Base-by-base conservation (phyloP, 92 coral and sea anemone species). In the Meandrina meandrites region DNA sequence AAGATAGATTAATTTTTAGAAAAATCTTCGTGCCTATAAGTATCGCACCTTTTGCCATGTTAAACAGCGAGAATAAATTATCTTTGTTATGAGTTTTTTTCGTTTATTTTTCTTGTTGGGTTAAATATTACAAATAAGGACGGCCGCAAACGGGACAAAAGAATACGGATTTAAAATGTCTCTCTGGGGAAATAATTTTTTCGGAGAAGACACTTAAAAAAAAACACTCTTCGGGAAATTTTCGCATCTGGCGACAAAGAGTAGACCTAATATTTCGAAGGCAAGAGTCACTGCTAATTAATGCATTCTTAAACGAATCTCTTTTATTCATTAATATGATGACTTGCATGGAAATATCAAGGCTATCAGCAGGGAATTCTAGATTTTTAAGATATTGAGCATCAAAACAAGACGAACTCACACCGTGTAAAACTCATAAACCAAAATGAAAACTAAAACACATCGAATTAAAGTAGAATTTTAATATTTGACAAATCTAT, bases 351-450 rank as follows among this genome's bases (percentile, higher is more conserved):
- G 57, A 45, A 84, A 84, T 69, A 28, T 35, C 12, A 18, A 57
- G 3, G 27, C 34, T 40, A 54, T 40, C 80, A 84, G 80, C 87
- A 32, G 80, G 79, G 72, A 83, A 72, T 81, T 16, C 7, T 35
- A 50, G 76, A 32, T 34, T 83, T 57, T 57, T 72, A 12, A 8
- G 73, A 54, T 54, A 73, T 45, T 37, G 73, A 27, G 74, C 51
- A 73, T 21, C 37, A 56, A 82, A 70, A 70, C 47, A 73, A 74
- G 35, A 40, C 68, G 73, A 84, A 17, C 32, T 53, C 86, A n/a
- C 53, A 62, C 73, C 0, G 80, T 35, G 80, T 56, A 54, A 56
- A 22, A 72, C 56, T 72, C 40, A 51, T 37, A 83, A 53, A 73
- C 32, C 30, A 31, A 73, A 82, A 70, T 22, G 31, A 19, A 47